Conservation (phyloP, 2,113 vertebrate species). For the Meriones unguiculatus region DNA sequence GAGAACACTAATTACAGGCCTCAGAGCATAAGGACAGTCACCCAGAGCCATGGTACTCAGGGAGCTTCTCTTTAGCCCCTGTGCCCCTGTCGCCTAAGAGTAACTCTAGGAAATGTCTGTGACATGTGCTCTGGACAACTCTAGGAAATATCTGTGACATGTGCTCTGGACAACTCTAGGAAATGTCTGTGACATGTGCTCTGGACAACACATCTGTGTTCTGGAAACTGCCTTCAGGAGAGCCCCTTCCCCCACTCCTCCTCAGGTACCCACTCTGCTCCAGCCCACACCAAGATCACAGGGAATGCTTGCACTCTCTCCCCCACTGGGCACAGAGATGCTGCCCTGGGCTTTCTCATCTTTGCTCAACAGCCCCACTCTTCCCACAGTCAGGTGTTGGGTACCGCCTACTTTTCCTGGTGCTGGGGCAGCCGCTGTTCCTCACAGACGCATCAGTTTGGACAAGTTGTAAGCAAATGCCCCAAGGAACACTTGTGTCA, state of each 20-base stretch:
- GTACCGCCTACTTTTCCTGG: slow-evolving; percentile 45
- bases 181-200: neutral
- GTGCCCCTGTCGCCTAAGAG: neutral
- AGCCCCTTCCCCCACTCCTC: neutral
- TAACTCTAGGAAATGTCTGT: neutral
- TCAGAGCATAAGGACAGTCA: neutral
- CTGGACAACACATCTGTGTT: neutral
- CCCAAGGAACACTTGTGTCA: neutral
- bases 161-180: too few species aligned
- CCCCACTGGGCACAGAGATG: neutral
- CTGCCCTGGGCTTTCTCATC: slow-evolving; percentile 32
- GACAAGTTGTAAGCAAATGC: neutral
- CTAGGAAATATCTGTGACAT: neutral
- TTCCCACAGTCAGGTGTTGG: neutral
- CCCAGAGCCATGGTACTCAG: too few species aligned
- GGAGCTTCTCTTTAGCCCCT: neutral
- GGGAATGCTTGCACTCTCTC: neutral
- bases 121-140: neutral
- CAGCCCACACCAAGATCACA: neutral
- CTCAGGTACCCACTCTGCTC: neutral
- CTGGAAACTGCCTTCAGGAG: neutral
- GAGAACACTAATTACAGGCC: neutral
- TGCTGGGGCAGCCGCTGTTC: neutral
- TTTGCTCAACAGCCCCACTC: slow-evolving; percentile 50
- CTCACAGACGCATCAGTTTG: neutral